Evolutionary conservation across 2,797 vertebrate species (phyloP).

Genomic region (Sardinella longiceps): DNA sequence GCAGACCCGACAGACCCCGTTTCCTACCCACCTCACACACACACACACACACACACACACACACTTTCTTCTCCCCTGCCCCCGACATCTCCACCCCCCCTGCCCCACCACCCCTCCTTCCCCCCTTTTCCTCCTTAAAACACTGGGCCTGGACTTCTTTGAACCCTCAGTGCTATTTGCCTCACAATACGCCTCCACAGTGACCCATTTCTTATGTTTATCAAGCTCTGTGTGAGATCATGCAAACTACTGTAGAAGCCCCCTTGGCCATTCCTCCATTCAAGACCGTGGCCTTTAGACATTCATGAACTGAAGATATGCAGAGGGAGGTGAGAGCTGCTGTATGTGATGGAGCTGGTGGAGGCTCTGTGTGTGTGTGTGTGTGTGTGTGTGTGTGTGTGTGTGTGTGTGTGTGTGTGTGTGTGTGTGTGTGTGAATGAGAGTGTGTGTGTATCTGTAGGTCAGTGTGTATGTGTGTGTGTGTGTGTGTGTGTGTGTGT

Average conservation of each 20-base stretch:
- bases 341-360: slow-evolving; percentile 28
- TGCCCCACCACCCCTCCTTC: slow-evolving; percentile 17
- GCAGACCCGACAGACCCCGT: background rate
- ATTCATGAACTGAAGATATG: slow-evolving; percentile 59
- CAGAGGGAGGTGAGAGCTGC: slow-evolving; percentile 16
- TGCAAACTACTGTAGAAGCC: slow-evolving; percentile 55
- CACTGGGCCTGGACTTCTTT: slow-evolving; percentile 41
- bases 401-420: slow-evolving; percentile 20
- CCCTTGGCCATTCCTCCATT: slow-evolving; percentile 52
- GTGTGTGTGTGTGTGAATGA: background rate
- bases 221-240: slow-evolving; percentile 59
- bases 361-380: slow-evolving; percentile 6
- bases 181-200: slow-evolving; percentile 49
- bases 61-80: background rate
- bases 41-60: too few relatives aligned
- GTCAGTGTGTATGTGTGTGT: background rate
- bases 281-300: slow-evolving; percentile 50
- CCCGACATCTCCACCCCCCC: background rate
- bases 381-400: slow-evolving; percentile 21
- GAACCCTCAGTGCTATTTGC: slow-evolving; percentile 56
- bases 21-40: background rate
- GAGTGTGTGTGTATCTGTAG: slow-evolving; percentile 17
- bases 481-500: background rate
- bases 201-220: slow-evolving; percentile 64
- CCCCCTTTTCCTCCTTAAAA: slow-evolving; percentile 52